Evolutionary conservation across 2,888 invertebrate genomes (phyloP).

Genomic region (Azorinus chamasolen): DNA sequence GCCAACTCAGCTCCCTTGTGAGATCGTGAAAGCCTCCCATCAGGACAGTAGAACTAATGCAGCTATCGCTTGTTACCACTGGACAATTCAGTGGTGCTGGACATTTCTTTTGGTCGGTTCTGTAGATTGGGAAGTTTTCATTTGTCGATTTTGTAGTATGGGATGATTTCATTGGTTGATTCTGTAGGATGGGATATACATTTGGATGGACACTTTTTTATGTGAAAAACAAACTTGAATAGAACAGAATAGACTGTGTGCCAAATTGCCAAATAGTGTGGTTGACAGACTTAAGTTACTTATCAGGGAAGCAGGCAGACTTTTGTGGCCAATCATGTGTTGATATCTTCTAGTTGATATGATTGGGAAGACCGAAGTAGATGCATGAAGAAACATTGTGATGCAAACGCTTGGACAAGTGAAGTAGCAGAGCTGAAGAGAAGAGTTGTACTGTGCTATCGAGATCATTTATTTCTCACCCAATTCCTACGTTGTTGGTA

Average conservation of each 20-base stretch:
- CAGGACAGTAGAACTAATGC: neutral
- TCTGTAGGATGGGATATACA: neutral
- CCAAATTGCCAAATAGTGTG: slow-evolving; percentile 59
- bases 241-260: slow-evolving; percentile 30
- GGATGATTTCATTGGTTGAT: neutral
- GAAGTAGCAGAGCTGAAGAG: neutral
- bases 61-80: neutral
- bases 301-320: neutral
- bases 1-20: slow-evolving; percentile 63
- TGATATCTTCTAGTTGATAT: neutral
- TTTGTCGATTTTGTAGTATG: neutral
- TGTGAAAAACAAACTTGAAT: neutral
- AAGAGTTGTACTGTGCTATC: no score
- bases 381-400: neutral
- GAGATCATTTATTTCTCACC: no score
- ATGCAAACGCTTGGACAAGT: neutral
- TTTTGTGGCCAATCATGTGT: neutral
- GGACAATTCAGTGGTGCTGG: slow-evolving; percentile 3
- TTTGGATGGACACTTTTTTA: no score
- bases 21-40: slow-evolving; percentile 48
- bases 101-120: slow-evolving; percentile 7
- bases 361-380: neutral
- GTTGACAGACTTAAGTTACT: slow-evolving; percentile 4
- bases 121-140: no score
- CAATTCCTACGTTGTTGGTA: no score